Conservation (phyloP, 2,113 vertebrate species). For the Sorex araneus region DNA sequence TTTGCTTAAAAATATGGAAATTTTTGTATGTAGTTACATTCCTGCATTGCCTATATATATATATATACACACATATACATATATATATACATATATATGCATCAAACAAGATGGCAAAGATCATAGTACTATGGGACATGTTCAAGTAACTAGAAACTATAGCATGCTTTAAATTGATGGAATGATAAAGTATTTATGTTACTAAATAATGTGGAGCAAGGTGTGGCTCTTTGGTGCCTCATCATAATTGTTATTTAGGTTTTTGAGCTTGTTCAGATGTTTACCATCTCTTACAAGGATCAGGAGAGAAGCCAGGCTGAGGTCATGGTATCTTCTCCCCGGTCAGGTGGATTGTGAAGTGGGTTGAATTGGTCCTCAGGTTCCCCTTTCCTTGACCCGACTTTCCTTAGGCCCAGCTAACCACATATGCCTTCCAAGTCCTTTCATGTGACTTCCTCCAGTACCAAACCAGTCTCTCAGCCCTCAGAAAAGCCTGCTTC, state of each 20-base stretch:
- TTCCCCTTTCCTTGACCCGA: background rate
- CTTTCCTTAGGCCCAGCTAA: background rate
- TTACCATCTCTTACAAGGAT: conserved; percentile 26
- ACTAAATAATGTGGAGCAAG: conserved; percentile 68
- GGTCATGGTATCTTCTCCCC: background rate
- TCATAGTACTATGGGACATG: background rate
- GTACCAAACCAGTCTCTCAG: background rate
- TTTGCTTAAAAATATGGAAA: conserved; percentile 44
- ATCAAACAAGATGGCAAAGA: background rate
- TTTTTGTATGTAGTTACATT: conserved; percentile 10
- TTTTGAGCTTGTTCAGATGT: conserved; percentile 59
- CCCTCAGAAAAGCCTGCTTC: background rate
- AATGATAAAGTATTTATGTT: conserved; percentile 62
- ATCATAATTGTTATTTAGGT: conserved; percentile 58
- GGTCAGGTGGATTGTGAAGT: background rate
- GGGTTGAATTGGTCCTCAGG: background rate
- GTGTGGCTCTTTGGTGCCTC: conserved; percentile 44
- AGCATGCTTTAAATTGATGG: conserved; percentile 61
- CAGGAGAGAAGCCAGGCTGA: conserved; percentile 21
- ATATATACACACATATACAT: background rate
- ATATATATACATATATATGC: background rate
- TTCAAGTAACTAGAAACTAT: conserved; percentile 40
- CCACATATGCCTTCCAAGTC: background rate
- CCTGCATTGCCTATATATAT: background rate
- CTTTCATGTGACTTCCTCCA: background rate